Base-by-base conservation (phyloP, 2,888 invertebrate species). In the Mamestra brassicae region DNA sequence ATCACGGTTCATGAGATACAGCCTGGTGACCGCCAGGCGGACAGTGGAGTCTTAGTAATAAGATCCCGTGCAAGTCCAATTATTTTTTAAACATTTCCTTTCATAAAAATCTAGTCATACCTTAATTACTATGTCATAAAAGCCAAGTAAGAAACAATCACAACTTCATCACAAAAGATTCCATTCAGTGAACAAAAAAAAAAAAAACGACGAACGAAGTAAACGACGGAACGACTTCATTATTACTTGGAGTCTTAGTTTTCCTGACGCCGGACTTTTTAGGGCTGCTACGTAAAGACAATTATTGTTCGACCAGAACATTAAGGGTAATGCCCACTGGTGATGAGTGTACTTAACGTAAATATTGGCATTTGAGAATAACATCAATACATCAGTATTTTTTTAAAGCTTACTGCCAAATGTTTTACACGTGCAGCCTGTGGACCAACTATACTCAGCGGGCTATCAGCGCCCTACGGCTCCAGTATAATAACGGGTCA, bases 181-280 rank as follows among this genome's bases (percentile, higher is more conserved):
- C 6, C 10, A n/a, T 42, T 13, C 5, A 26, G 7, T 36, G 36
- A 76, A 62, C 34, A 57, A 45, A 34, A 64, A 34, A 45, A 60
- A 54, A n/a, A 2, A n/a, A 45, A 45, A 15, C 68, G 36, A 13
- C 17, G 36, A 58, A 76, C 57, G 36, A 65, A 36, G 62, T 55
- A 55, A 65, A 55, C 10, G 26, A 58, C 57, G 17, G n/a, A 38
- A 36, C 26, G 26, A 52, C 57, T 76, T 76, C n/a, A 58, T 76
- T 76, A 70, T 63, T 76, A 69, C 69, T 69, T 66, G 34, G 34
- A 60, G 52, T 38, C n/a, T 26, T 60, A 47, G 8, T 75, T 75
- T 60, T 65, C n/a, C 45, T 60, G 75, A 38, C 36, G 26, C 10
- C 36, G 26, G 1, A 2, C 26, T 15, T 57, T 45, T 36, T 52